Evolutionary conservation across 1,140 invertebrate species (phyloP).

Genomic region (Drosophila willistoni): DNA sequence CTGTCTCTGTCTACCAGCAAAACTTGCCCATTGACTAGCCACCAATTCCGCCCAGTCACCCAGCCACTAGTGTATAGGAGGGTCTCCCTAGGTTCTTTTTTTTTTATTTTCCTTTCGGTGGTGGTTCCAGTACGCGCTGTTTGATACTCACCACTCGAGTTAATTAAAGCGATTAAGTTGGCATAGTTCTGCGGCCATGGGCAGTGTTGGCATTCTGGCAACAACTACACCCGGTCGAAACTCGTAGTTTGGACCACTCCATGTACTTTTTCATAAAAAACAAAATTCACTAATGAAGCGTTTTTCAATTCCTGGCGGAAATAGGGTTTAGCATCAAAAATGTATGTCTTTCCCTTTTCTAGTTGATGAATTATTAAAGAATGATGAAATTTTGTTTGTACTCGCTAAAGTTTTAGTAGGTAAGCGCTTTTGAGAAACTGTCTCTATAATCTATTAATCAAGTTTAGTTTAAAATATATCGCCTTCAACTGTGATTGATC

Average conservation of each 20-base stretch:
- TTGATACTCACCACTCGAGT: slow-evolving; percentile 18
- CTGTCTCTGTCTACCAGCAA: neutral
- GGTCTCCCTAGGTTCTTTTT: neutral
- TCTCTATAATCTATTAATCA: no score
- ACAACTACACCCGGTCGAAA: neutral
- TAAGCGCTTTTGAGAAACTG: no score
- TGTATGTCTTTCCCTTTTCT: no score
- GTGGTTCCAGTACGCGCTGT: neutral
- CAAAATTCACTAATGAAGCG: neutral
- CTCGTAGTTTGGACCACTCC: neutral
- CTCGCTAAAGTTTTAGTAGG: no score
- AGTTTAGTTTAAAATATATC: no score
- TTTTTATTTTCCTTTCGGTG: neutral
- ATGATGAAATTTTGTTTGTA: no score
- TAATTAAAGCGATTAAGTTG: slow-evolving; percentile 30
- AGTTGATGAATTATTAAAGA: no score
- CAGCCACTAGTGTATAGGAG: neutral
- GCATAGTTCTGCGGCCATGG: slow-evolving; percentile 12
- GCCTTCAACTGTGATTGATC: no score
- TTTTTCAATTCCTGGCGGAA: neutral
- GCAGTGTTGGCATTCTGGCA: slow-evolving; percentile 11
- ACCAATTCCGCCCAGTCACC: neutral
- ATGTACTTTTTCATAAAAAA: neutral
- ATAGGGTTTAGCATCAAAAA: neutral
- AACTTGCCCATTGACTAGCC: neutral